A percentile compares a stretch with the other conserved stretches of the same genome.
Conservation (phyloP, 2,113 vertebrate species). For the Neogobius melanostomus region DNA sequence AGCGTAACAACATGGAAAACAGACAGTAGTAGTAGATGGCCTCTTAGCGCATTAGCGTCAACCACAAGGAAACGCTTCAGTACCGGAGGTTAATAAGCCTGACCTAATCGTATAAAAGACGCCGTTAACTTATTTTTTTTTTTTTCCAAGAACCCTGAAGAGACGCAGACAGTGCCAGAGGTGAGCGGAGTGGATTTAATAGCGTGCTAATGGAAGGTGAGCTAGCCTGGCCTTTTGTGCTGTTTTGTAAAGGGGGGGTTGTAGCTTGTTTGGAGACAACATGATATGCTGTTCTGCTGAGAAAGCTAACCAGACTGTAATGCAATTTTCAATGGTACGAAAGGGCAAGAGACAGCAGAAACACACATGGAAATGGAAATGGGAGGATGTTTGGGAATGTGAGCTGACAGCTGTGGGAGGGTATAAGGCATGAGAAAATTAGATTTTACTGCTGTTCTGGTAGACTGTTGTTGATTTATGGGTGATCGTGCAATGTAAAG, state of each 20-base stretch:
- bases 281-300: neutral
- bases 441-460: neutral
- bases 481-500: neutral
- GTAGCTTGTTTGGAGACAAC: neutral
- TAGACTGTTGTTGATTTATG: neutral
- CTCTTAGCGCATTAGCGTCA: constrained; percentile 10
- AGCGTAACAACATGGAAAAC: neutral
- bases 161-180: neutral
- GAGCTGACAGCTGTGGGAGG: neutral
- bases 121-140: neutral
- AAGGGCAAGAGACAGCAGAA: neutral
- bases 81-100: neutral
- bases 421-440: neutral
- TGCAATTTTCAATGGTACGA: neutral
- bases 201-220: constrained; percentile 1
- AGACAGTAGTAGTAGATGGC: neutral
- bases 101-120: constrained; percentile 4
- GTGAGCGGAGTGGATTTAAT: neutral
- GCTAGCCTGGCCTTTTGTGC: constrained; percentile 3
- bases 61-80: neutral
- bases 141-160: neutral
- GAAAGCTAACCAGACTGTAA: neutral
- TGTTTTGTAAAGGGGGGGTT: neutral
- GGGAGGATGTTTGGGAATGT: neutral
- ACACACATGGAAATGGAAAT: neutral